Evolutionary conservation across 2,888 invertebrate species (phyloP).

Genomic region (Parasteatoda lunata): DNA sequence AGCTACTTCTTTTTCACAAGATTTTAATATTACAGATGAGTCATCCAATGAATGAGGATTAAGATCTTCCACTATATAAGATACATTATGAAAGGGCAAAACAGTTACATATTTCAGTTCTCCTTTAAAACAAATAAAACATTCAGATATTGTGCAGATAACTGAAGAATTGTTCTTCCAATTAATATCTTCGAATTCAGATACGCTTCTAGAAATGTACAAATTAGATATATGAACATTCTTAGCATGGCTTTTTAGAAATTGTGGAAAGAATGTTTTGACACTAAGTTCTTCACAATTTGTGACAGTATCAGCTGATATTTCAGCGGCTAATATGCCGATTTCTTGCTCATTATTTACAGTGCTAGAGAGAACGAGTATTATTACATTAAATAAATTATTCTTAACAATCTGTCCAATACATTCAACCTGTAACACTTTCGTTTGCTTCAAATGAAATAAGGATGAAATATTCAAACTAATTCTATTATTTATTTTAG

Average conservation of each 20-base stretch:
- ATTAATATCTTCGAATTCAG: neutral
- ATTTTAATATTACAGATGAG: neutral
- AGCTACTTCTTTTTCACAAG: neutral
- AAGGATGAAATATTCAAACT: neutral
- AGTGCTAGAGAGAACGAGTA: neutral
- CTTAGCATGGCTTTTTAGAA: slow-evolving; percentile 3
- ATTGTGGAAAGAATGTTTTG: slow-evolving; percentile 9
- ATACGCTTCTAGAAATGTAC: neutral
- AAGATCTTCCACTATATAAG: neutral
- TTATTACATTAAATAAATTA: neutral
- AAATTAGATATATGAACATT: slow-evolving; percentile 13
- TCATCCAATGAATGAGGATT: neutral
- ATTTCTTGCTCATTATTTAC: neutral
- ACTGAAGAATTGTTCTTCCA: slow-evolving; percentile 23
- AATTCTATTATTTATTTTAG: neutral
- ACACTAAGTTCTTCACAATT: neutral
- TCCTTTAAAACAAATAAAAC: slow-evolving; percentile 17
- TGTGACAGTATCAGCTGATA: neutral
- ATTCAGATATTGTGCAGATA: slow-evolving; percentile 1
- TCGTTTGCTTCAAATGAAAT: neutral
- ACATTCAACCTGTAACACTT: slow-evolving; percentile 11
- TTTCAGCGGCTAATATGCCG: neutral
- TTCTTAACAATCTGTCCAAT: slow-evolving; percentile 1
- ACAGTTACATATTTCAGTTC: slow-evolving; percentile 4
- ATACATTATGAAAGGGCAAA: neutral